phyloP scores from a whole-genome alignment of 2,113 vertebrate genomes.

The Raja brachyura region DNA sequence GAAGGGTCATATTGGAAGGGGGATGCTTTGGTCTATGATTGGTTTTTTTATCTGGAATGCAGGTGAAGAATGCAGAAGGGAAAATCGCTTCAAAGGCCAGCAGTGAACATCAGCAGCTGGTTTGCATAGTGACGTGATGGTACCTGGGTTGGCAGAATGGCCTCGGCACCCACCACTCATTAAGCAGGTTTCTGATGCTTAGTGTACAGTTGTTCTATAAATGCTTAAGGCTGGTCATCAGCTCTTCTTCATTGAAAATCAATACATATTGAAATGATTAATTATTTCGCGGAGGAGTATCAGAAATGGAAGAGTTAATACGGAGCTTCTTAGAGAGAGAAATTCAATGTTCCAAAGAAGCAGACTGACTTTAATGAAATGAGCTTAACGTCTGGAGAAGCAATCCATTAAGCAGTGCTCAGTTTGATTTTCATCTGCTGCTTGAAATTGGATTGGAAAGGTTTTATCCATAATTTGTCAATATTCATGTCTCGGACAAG shows the following conservation, averaged over 20 bases:
- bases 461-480: constrained; percentile 24
- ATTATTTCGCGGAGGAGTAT: not conserved
- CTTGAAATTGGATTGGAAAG: constrained; percentile 12
- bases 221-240: not conserved
- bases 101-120: not conserved
- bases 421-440: not conserved
- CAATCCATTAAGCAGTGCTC: not conserved
- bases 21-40: too few species aligned
- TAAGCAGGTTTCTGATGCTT: not conserved
- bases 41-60: not conserved
- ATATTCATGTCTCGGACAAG: constrained; percentile 5
- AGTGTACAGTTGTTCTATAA: not conserved
- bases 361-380: constrained; percentile 6
- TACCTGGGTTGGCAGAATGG: not conserved
- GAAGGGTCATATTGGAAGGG: not conserved
- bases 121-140: not conserved
- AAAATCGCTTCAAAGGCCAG: not conserved
- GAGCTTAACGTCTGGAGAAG: not conserved
- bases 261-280: too few species aligned
- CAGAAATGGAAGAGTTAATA: not conserved
- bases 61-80: not conserved
- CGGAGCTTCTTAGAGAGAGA: not conserved
- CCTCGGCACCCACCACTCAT: not conserved
- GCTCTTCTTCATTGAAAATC: not conserved
- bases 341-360: not conserved